Conservation (phyloP, 2,113 vertebrate genomes). For the Nibea coibor region DNA sequence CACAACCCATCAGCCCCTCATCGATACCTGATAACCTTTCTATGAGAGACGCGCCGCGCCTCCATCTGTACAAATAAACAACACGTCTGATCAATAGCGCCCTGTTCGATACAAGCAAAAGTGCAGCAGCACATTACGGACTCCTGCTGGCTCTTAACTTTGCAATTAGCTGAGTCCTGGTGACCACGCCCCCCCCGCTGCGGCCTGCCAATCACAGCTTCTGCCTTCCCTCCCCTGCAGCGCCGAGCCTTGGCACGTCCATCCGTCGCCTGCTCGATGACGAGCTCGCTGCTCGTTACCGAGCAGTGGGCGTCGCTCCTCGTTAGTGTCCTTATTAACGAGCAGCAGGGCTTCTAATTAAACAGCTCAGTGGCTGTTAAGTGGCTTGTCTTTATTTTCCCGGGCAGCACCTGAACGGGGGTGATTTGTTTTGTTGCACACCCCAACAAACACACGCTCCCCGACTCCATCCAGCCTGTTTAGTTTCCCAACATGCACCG, state of each 20-base stretch:
- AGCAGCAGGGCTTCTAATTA: conserved; percentile 77
- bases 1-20: conserved; percentile 54
- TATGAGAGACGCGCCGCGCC: conserved; percentile 33
- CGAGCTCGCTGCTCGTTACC: conserved; percentile 59
- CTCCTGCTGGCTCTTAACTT: conserved; percentile 64
- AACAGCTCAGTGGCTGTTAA: conserved; percentile 68
- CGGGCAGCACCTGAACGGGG: conserved; percentile 65
- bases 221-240: neutral
- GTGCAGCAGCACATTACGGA: conserved; percentile 50
- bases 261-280: conserved; percentile 32
- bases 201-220: conserved; percentile 61
- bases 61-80: conserved; percentile 59
- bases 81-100: conserved; percentile 51
- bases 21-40: conserved; percentile 73
- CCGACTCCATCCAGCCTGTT: neutral
- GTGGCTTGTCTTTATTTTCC: conserved; percentile 59
- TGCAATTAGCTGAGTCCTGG: conserved; percentile 68
- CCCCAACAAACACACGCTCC: neutral
- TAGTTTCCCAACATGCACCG: neutral
- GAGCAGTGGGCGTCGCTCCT: conserved; percentile 65
- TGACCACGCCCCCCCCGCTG: conserved; percentile 64
- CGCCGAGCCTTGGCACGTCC: conserved; percentile 22
- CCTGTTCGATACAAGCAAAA: conserved; percentile 56
- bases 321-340: conserved; percentile 79
- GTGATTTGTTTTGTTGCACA: conserved; percentile 9